Base-by-base conservation (phyloP, 2,113 vertebrate genomes). In the Festucalex cinctus region DNA sequence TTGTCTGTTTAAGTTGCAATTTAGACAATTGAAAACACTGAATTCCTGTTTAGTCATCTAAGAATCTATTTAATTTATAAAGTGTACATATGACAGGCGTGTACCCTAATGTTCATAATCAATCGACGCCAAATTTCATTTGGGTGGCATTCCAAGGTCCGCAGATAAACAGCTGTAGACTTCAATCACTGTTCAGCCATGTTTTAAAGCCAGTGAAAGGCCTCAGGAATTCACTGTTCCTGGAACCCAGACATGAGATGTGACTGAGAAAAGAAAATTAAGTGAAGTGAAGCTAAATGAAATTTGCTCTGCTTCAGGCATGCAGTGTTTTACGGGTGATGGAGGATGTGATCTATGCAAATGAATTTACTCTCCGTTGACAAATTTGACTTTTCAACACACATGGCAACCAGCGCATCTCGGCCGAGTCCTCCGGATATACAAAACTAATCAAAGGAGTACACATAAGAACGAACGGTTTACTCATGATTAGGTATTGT, bases 291-390 rank as follows among this genome's bases (percentile, higher is more conserved):
- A 60, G 71, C 41, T 62, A 68, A 83, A 74, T 74, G 51, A 74
- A 71, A 80, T 78, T 63, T 70, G 75, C 72, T n/a, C 26, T n/a
- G 62, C 74, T 70, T 71, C 75, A 73, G 63, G 57, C 58, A 1
- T 46, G 8, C 19, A 1, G 39, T 12, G 14, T 64, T 80, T 61
- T 32, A 65, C 22, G 68, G 66, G 49, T 72, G 73, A 78, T 62
- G 48, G 39, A 58, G 65, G 68, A 77, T 64, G 43, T 71, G 66
- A 78, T 85, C 73, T 72, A 68, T 71, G 73, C 67, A 67, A 71
- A 82, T 77, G 72, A 68, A 68, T 79, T 75, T 73, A 76, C 36
- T 65, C 71, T 46, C 41, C 48, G 51, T 56, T 70, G 57, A 57
- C 68, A 72, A 69, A 68, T 73, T 37, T 5, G 24, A 48, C 20